Percentiles rank a stretch among this genome's conserved stretches.
Conservation (phyloP, 64 coral and sea anemone species). For the Porites australiensis region DNA sequence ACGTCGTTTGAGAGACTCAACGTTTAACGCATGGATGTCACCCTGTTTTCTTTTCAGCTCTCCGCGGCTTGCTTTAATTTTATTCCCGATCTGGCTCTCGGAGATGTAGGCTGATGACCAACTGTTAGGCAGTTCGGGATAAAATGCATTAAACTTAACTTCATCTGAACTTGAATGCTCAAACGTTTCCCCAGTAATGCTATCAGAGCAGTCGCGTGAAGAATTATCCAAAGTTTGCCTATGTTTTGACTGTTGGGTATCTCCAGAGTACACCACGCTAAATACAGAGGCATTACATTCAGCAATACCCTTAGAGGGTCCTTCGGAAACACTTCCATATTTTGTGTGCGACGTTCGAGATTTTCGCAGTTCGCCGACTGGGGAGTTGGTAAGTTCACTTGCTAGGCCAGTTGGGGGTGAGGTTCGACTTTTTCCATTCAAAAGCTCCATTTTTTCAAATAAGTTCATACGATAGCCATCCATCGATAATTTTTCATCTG, state of each 20-base stretch:
- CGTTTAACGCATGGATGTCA: not conserved
- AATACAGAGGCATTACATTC: not conserved
- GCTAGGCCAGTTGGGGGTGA: not conserved
- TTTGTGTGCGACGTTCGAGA: not conserved
- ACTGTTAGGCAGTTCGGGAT: not conserved
- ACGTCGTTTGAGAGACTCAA: not conserved
- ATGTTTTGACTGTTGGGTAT: not conserved
- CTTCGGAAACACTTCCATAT: not conserved
- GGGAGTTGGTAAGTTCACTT: not conserved
- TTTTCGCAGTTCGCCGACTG: not conserved
- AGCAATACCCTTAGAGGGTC: not conserved
- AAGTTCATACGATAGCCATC: not conserved
- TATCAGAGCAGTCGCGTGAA: not conserved
- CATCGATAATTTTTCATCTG: not conserved
- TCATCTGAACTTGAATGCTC: not conserved
- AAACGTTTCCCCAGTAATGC: not conserved
- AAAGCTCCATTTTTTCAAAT: constrained; percentile 26
- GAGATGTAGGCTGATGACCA: not conserved
- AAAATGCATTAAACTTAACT: not conserved
- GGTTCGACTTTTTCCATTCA: not conserved
- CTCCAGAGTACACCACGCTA: not conserved
- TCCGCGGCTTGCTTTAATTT: not conserved
- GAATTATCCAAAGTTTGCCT: constrained; percentile 1
- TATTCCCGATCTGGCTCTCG: not conserved
- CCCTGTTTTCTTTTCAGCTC: not conserved